Evolutionary conservation across 2,797 vertebrate species (phyloP), one percentile per base, ranked within the genome.

Genomic region (Antennarius maculatus): DNA sequence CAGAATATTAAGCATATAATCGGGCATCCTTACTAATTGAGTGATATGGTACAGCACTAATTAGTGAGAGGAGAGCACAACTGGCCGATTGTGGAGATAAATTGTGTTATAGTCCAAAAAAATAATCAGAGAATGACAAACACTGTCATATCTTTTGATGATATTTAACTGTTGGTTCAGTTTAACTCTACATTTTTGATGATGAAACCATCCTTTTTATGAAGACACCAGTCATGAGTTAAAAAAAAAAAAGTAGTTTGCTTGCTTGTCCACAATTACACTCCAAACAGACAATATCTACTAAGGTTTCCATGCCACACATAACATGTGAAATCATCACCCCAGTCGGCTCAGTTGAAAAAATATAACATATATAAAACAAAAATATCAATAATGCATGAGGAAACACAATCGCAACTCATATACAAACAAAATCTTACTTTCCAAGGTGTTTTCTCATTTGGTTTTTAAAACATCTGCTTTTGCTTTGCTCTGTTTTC

Each of bases 1-100:
- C 92, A 93, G 84, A 95, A 94, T 90, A 95, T 96, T 95, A 96
- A 93, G 93, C 86, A 95, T 92, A 93, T 95, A 95, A 95, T 93
- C 91, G 88, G 92, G 89, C 87, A 93, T 91, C 90, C 88, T 87
- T 86, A 70, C 89, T 95, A 94, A 95, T 88, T 93, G 92, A 95
- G 86, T 90, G 92, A 91, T 94, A 93, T 90, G 89, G 92, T 90
- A 94, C 86, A 92, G 77, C 84, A 78, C 87, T 95, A 94, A 95
- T 94, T 94, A 94, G 91, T 84, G 83, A 90, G 83, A 89, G 76
- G 86, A 81, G 87, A 92, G 87, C 64, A 86, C 78, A 86, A 93
- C 77, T 88, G 89, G 86, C 88, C 79, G 89, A 56, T 88, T 77
- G 71, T 90, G 86, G 85, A 88, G 89, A 67, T 61, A 86, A 83